Base-by-base conservation (phyloP, 2,797 vertebrate genomes). In the Moxostoma hubbsi region DNA sequence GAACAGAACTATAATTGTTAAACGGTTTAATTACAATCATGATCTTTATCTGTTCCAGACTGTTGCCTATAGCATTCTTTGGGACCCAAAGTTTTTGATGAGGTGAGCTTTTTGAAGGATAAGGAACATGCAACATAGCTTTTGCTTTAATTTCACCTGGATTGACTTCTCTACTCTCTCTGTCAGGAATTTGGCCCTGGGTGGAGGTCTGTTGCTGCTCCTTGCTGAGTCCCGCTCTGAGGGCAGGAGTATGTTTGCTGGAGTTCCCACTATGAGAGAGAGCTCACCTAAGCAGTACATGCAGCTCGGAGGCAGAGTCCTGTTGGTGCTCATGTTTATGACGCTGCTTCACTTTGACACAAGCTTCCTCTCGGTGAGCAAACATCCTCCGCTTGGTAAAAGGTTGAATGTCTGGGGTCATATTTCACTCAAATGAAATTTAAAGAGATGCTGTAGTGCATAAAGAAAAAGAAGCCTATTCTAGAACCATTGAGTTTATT, bases 11-110 rank as follows among this genome's bases (percentile, higher is more conserved):
- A 36, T 36, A 63, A 46, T 45, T 36, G 50, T 51, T 66, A 68
- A 15, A 55, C 70, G 11, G 13, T 36, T 36, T 36, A 4, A 36
- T 36, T 36, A 36, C 36, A 36, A 36, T 36, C 36, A 36, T 36
- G 36, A 36, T 70, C 45, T 54, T 62, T 49, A 24, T 85, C 77
- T 66, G 82, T 24, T 85, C 72, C 92, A 99, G 98, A 99, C 98
- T 9, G 92, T 99, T 75, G 98, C 96, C 54, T 99, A 99, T 92
- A 99, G 98, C 94, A 99, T 99, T 91, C 92, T 99, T 86, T 99
- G 97, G 97, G 98, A 99, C 87, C 91, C 98, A 79, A 98, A 99
- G 88, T 99, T 99, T 92, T 88, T 99, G 92, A 98, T 99, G 97
- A 97, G 98, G 98, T 99, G 4, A 36, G 36, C 36, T 36, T 54